Percentiles rank a stretch among this genome's conserved stretches.
Conservation (phyloP, 1,140 invertebrate genomes). For the Theocolax elegans region DNA sequence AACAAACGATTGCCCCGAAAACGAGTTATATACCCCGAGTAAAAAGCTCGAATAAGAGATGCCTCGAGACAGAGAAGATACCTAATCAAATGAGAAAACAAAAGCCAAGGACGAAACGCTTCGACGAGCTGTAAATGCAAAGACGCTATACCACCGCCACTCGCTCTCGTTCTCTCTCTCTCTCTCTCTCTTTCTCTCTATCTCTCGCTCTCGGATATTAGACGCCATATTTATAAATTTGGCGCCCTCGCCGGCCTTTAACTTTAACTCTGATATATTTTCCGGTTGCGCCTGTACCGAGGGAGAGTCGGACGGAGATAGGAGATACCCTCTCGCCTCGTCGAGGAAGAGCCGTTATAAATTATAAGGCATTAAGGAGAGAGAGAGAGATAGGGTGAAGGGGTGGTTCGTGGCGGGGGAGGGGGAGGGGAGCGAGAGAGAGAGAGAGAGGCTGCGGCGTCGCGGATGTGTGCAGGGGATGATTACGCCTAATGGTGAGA, state of each 20-base stretch:
- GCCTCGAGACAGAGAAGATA: no score
- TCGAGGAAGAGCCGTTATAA: constrained; percentile 56
- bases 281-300: constrained; percentile 26
- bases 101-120: no score
- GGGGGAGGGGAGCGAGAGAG: constrained; percentile 40
- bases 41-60: no score
- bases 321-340: constrained; percentile 32
- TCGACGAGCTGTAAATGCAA: no score
- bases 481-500: constrained; percentile 70
- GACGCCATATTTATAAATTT: constrained; percentile 64
- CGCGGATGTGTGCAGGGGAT: constrained; percentile 65
- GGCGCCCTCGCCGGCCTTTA: constrained; percentile 56
- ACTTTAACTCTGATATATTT: constrained; percentile 66
- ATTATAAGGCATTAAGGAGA: constrained; percentile 61
- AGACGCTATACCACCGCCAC: no score
- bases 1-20: no score
- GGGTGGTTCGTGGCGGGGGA: constrained; percentile 20
- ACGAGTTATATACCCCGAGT: no score
- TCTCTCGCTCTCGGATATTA: constrained; percentile 59
- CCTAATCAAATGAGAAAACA: no score
- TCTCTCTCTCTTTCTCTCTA: no score
- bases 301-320: constrained; percentile 37
- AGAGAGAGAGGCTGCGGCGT: constrained; percentile 51
- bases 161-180: no score
- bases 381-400: constrained; percentile 7